A percentile compares a stretch with the other conserved stretches of the same genome.
Conservation (phyloP, 2,888 invertebrate genomes). For the Eucera pruinosa region DNA sequence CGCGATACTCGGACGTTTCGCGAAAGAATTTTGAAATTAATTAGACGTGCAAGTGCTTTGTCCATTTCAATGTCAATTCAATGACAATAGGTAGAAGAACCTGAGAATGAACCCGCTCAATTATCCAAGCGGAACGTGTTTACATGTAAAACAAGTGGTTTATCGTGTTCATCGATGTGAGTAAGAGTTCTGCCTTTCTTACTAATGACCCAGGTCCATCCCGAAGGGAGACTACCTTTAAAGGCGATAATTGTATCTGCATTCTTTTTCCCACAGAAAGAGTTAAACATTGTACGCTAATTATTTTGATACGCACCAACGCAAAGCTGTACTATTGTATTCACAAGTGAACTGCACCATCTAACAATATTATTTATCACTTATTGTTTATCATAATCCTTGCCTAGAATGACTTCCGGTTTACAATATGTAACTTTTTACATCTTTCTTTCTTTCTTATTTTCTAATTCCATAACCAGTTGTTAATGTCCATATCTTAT, state of each 20-base stretch:
- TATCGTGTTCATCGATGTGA: slow-evolving; percentile 55
- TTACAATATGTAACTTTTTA: no score
- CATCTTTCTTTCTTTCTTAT: no score
- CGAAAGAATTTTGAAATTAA: no score
- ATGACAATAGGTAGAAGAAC: slow-evolving; percentile 10
- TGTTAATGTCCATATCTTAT: no score
- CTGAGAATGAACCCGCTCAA: slow-evolving; percentile 36
- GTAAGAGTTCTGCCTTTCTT: slow-evolving; percentile 52
- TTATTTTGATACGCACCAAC: not conserved
- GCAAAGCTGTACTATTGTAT: not conserved
- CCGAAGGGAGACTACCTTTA: slow-evolving; percentile 44
- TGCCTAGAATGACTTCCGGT: no score
- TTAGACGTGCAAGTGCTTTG: no score
- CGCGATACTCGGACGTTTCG: no score
- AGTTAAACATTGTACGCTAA: slow-evolving; percentile 9
- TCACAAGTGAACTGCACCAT: no score
- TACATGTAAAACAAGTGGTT: slow-evolving; percentile 50
- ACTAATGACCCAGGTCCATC: slow-evolving; percentile 50
- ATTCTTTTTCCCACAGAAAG: slow-evolving; percentile 7
- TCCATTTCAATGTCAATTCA: slow-evolving; percentile 2
- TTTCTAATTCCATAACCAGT: no score
- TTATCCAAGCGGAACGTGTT: slow-evolving; percentile 45
- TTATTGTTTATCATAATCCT: no score
- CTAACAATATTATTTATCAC: no score
- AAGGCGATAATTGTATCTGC: slow-evolving; percentile 29